Conservation (phyloP, 2,888 invertebrate genomes). For the Volucella inflata region DNA sequence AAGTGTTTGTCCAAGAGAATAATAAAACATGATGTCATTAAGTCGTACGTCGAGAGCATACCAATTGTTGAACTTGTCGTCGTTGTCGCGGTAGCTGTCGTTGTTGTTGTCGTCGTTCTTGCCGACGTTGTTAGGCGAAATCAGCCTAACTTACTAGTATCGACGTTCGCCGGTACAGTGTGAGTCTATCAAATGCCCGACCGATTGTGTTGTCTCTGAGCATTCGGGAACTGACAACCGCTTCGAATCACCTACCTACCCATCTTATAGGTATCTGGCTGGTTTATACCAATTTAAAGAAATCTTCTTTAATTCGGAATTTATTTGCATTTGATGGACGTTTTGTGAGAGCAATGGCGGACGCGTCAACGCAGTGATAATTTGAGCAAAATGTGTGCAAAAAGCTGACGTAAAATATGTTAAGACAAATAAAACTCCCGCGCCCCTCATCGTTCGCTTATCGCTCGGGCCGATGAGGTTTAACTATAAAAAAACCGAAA, state of each 20-base stretch:
- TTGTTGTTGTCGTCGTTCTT: background rate
- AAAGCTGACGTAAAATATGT: conserved; percentile 49
- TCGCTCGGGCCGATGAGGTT: too few species aligned
- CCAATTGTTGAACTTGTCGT: conserved; percentile 49
- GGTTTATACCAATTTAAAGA: conserved; percentile 48
- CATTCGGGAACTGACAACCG: conserved; percentile 11
- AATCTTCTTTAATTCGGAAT: background rate
- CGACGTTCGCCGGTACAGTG: conserved; percentile 12
- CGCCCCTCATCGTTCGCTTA: too few species aligned
- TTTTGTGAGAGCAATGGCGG: conserved; percentile 35
- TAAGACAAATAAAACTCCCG: too few species aligned
- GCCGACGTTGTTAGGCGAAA: background rate
- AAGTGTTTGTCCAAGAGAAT: conserved; percentile 69
- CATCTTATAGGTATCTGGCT: background rate
- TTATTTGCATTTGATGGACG: conserved; percentile 49
- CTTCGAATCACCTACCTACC: background rate
- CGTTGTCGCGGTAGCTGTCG: background rate
- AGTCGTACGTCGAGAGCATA: conserved; percentile 60
- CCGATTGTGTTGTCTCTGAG: background rate
- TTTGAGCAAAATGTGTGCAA: conserved; percentile 49
- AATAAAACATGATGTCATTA: conserved; percentile 75
- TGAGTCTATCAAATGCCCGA: conserved; percentile 4
- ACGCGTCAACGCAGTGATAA: conserved; percentile 32
- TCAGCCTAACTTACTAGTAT: background rate
- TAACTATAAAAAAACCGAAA: too few species aligned